Evolutionary conservation across 2,888 invertebrate species (phyloP).

Genomic region (Synergus umbraculus): DNA sequence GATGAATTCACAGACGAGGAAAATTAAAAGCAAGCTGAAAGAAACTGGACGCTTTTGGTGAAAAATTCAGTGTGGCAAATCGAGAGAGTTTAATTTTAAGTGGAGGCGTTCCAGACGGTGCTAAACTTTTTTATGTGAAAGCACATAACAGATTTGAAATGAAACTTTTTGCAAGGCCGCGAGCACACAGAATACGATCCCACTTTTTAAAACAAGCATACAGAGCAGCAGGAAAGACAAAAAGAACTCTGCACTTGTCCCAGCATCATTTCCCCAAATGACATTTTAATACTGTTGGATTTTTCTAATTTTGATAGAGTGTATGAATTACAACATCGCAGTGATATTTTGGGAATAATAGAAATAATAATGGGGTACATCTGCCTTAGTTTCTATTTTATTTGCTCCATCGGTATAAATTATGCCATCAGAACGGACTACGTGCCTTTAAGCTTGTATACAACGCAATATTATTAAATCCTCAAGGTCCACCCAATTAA

Average conservation of each 20-base stretch:
- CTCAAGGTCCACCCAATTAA: too few species aligned
- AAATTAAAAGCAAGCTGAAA: conserved; percentile 21
- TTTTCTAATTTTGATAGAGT: neutral
- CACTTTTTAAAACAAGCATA: conserved; percentile 27
- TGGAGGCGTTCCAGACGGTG: conserved; percentile 34
- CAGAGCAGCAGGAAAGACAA: neutral
- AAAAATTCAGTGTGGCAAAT: conserved; percentile 38
- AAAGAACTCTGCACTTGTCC: neutral
- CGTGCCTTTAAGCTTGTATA: too few species aligned
- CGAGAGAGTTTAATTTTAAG: conserved; percentile 38
- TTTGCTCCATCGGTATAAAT: too few species aligned
- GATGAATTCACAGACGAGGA: neutral
- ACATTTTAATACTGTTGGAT: neutral
- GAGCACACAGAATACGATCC: conserved; percentile 19
- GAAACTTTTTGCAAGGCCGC: conserved; percentile 38
- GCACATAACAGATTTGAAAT: conserved; percentile 39
- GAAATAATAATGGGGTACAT: too few species aligned
- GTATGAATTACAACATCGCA: too few species aligned
- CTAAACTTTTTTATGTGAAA: conserved; percentile 35
- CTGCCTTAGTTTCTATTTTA: too few species aligned
- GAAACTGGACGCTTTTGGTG: conserved; percentile 14
- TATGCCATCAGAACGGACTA: too few species aligned
- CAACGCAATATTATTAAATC: too few species aligned
- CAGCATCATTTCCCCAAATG: neutral
- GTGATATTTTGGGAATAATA: too few species aligned